Percentiles rank a stretch among this genome's conserved stretches.
These are phyloP conservation scores for Drosophila pseudotakahashii DNA, from an alignment of 2,888 invertebrate genomes.

Conservation along the genomic window DNA sequence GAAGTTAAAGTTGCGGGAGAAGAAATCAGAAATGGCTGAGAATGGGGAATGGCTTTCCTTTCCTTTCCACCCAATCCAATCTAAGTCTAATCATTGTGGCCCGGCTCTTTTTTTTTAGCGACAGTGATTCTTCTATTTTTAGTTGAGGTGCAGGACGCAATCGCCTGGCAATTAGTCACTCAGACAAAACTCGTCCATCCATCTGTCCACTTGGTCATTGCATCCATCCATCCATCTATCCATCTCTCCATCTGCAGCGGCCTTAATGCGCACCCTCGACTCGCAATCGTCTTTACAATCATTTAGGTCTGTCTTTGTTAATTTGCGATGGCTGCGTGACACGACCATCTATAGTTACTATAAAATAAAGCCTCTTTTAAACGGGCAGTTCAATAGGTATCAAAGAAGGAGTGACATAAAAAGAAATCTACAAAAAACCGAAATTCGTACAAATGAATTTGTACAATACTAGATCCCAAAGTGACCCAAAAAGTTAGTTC, in stretches of 20 bases:
- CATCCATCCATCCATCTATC: slow-evolving; percentile 42
- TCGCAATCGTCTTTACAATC: slow-evolving; percentile 19
- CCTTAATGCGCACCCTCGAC: slow-evolving; percentile 33
- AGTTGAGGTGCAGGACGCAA: slow-evolving; percentile 54
- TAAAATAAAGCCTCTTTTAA: no score
- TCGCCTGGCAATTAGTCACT: slow-evolving; percentile 74
- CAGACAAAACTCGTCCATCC: slow-evolving; percentile 47
- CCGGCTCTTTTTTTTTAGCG: slow-evolving; percentile 7
- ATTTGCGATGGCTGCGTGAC: slow-evolving; percentile 11
- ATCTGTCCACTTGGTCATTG: slow-evolving; percentile 20
- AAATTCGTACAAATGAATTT: no score
- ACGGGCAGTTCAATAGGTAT: no score
- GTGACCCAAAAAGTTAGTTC: no score
- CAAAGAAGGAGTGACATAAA: no score
- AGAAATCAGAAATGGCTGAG: background rate
- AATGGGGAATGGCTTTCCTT: slow-evolving; percentile 3
- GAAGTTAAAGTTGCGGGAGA: slow-evolving; percentile 4
- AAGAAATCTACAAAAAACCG: no score
- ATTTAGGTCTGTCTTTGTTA: slow-evolving; percentile 23
- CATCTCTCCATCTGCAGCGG: slow-evolving; percentile 17
- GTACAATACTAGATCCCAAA: no score
- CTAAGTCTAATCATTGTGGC: slow-evolving; percentile 34
- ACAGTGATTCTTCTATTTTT: slow-evolving; percentile 57
- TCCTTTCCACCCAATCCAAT: slow-evolving; percentile 18
- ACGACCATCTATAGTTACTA: background rate